Percentiles rank a stretch among this genome's conserved stretches.
phyloP scores from a whole-genome alignment of 2,797 vertebrate species.

The Platyrinchus mystaceus region DNA sequence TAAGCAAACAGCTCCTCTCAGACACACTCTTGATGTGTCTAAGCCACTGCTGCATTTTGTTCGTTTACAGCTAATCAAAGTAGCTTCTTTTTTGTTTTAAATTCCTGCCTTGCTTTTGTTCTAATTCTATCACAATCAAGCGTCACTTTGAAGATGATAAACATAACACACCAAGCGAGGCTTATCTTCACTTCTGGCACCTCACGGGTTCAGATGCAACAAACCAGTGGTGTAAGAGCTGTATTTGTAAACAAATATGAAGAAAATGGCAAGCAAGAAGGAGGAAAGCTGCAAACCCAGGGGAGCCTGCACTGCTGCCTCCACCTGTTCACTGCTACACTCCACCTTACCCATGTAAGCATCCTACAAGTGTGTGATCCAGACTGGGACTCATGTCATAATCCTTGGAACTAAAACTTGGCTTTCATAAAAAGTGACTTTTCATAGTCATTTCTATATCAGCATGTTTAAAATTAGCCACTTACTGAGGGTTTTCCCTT shows the following conservation, averaged over 20 bases:
- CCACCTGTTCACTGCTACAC: not conserved
- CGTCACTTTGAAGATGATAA: not conserved
- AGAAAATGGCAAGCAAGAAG: not conserved
- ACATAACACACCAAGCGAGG: not conserved
- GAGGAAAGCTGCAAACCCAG: not conserved
- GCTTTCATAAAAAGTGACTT: not conserved
- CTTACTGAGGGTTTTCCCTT: not conserved
- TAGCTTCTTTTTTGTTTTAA: not conserved
- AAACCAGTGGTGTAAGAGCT: not conserved
- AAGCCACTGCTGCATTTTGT: not conserved
- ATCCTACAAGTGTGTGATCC: not conserved
- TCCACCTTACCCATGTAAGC: not conserved
- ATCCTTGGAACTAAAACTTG: not conserved
- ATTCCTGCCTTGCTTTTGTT: not conserved
- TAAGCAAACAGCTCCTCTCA: not conserved
- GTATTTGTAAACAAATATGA: not conserved
- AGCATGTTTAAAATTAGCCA: not conserved
- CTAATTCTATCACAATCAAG: not conserved
- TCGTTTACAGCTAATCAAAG: not conserved
- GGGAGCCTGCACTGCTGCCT: not conserved
- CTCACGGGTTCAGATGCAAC: not conserved
- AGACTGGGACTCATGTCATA: not conserved
- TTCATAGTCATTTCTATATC: not conserved
- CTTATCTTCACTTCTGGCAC: not conserved
- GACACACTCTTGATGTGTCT: not conserved